Evolutionary conservation across 2,797 vertebrate genomes (phyloP), one percentile per base, ranked within the genome.

Genomic region (Amblyraja radiata): DNA sequence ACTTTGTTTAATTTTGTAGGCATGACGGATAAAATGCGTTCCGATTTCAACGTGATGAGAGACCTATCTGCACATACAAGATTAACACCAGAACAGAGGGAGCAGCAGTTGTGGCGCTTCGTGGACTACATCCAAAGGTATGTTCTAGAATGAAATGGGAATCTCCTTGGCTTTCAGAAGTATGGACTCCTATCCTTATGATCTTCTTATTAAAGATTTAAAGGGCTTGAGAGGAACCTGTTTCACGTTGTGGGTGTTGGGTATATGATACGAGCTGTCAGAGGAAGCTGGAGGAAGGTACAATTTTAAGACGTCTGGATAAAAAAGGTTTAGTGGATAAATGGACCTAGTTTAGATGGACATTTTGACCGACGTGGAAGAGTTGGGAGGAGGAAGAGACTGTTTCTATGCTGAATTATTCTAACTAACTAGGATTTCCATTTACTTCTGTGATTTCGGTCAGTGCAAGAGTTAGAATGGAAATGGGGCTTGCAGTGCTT

Each of bases 1-100:
- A 84, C 58, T 68, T 39, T 63, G n/a, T 28, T 71, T 78, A n/a
- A 74, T 71, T 23, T 93, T 32, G 86, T 95, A 99, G 98, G 98
- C 1, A 94, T 99, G 93, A 99, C 98, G 0, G 97, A 98, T 78
- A 98, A 97, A 95, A 99, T 99, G 98, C 96, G 98, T 8, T 95
- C 71, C 0, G 98, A 99, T 95, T 98, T 97, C 94, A 96, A 71
- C 2, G 97, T 99, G 94, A 99, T 99, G 98, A 99, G 96, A 76
- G 98, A 99, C 94, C 94, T 99, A 94, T 95, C 96, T 0, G 0
- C 32, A 4, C 97, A 99, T 93, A 99, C 98, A 0, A 96, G 96
- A 93, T 95, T 99, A 93, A 94, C 94, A 0, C 98, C 98, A 0
- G 97, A 98, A 58, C 96, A 98, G 93, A 96, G 98, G 94, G 96